Percentiles rank a stretch among this genome's conserved stretches.
These are phyloP conservation scores for Hartigia nigra DNA, from an alignment of 2,888 invertebrate species.

Conservation along the genomic window DNA sequence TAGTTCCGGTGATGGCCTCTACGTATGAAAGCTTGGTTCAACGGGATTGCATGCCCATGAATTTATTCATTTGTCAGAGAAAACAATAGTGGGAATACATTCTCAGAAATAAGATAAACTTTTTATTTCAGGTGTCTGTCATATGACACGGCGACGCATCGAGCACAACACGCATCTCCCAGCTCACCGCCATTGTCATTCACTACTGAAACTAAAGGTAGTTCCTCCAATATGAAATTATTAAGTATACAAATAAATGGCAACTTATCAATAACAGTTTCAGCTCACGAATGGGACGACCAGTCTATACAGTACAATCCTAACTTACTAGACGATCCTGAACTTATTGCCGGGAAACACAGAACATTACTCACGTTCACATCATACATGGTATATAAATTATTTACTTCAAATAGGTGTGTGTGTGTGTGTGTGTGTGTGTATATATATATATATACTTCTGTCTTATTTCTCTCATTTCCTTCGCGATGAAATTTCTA, in stretches of 20 bases:
- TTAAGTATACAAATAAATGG: neutral
- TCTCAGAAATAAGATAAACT: neutral
- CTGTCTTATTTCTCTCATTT: no score
- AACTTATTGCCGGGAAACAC: conserved; percentile 89
- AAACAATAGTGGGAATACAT: neutral
- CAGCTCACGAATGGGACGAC: conserved; percentile 63
- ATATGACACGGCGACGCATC: conserved; percentile 75
- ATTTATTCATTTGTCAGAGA: neutral
- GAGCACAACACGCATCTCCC: conserved; percentile 67
- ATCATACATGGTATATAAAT: conserved; percentile 85
- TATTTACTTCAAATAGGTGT: no score
- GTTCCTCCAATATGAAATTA: conserved; percentile 11
- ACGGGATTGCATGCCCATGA: conserved; percentile 3
- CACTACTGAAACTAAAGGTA: conserved; percentile 64
- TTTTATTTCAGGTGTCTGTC: conserved; percentile 75
- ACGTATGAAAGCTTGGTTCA: conserved; percentile 5
- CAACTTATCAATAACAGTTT: conserved; percentile 16
- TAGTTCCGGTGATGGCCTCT: neutral
- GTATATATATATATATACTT: no score
- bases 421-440: no score
- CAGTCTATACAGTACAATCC: conserved; percentile 78
- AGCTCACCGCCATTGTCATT: conserved; percentile 67
- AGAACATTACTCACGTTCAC: conserved; percentile 88
- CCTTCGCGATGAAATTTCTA: no score
- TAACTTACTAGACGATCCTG: conserved; percentile 92